These are phyloP conservation scores for Tachystola acroxantha DNA, from an alignment of 2,888 invertebrate species.

Conservation along the genomic window DNA sequence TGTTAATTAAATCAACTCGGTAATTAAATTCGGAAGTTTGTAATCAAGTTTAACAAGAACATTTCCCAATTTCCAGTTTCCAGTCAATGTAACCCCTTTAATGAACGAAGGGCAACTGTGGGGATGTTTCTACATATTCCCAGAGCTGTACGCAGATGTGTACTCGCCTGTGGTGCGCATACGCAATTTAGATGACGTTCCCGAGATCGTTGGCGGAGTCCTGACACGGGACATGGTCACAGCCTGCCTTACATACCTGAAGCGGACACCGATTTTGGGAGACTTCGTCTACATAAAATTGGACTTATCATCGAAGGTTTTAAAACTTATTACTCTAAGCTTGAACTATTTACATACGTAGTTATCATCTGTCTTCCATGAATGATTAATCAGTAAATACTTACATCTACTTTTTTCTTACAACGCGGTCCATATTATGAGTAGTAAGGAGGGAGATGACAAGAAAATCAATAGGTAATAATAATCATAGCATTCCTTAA, in stretches of 20 bases:
- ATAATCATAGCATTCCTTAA: too few relatives aligned
- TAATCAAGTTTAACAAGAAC: too few relatives aligned
- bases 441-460: too few relatives aligned
- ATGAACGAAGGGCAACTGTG: conserved; percentile 61
- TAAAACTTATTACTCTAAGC: too few relatives aligned
- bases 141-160: conserved; percentile 50
- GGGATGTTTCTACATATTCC: conserved; percentile 65
- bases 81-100: conserved; percentile 42
- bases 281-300: conserved; percentile 77
- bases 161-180: conserved; percentile 53
- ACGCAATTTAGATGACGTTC: conserved; percentile 37
- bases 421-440: too few relatives aligned
- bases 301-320: conserved; percentile 58
- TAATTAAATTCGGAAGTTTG: too few relatives aligned
- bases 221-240: conserved; percentile 74
- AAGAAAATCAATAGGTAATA: too few relatives aligned
- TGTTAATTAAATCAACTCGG: too few relatives aligned
- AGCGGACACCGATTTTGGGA: conserved; percentile 70
- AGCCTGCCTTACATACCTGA: conserved; percentile 70
- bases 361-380: too few relatives aligned
- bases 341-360: too few relatives aligned
- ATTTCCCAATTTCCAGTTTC: conserved; percentile 60
- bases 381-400: too few relatives aligned
- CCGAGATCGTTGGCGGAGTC: conserved; percentile 55
- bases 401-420: too few relatives aligned